phyloP scores from a whole-genome alignment of 53 echinoderm and acorn worm species.

The Temnopleurus reevesii region DNA sequence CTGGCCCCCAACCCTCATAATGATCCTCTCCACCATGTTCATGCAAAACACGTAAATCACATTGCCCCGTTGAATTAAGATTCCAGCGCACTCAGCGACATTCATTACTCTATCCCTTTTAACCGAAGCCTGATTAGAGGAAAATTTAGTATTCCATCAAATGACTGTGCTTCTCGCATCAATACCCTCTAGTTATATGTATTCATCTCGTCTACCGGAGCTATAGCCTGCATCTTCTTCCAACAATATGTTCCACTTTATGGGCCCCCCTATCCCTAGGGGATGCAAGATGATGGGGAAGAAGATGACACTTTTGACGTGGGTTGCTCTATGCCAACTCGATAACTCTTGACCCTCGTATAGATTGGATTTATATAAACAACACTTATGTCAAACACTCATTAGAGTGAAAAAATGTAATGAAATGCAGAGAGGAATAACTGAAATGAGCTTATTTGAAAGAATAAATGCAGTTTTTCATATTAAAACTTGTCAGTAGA shows the following conservation, averaged over 20 bases:
- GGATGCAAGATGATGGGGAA: neutral
- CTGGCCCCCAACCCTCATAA: slow-evolving; percentile 41
- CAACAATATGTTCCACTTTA: slow-evolving; percentile 9
- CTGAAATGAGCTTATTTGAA: no score
- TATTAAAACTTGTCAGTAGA: no score
- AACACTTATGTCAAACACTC: neutral
- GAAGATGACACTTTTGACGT: slow-evolving; percentile 2
- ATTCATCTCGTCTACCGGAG: neutral
- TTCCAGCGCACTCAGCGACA: slow-evolving; percentile 7
- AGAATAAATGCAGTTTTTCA: neutral
- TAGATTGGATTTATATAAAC: neutral
- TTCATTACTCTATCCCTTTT: slow-evolving; percentile 37
- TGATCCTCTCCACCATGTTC: slow-evolving; percentile 45
- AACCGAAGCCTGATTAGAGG: slow-evolving; percentile 41
- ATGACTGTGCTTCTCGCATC: slow-evolving; percentile 26
- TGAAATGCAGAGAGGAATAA: neutral
- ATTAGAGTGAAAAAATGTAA: neutral
- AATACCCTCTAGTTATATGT: slow-evolving; percentile 49
- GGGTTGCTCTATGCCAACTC: neutral
- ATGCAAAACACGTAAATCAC: slow-evolving; percentile 58
- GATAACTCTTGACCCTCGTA: neutral
- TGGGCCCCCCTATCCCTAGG: slow-evolving; percentile 1
- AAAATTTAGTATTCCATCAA: slow-evolving; percentile 35
- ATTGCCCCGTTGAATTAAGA: slow-evolving; percentile 47
- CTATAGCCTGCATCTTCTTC: neutral